phyloP scores from a whole-genome alignment of 2,113 vertebrate species.

The Crotalus tigris region DNA sequence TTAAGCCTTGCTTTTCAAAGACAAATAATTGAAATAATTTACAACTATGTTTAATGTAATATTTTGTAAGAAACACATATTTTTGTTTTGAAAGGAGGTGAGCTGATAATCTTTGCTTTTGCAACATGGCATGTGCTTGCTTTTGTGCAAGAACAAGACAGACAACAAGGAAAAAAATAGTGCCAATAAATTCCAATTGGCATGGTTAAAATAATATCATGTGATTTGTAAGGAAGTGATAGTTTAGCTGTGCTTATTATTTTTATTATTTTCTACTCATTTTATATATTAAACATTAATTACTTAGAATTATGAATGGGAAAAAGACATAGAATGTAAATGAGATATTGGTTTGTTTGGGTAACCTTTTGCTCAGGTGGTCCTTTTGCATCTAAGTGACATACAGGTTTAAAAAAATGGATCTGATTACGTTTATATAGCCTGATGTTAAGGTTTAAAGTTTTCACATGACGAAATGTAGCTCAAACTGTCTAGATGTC shows the following conservation, averaged over 20 bases:
- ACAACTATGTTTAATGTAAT: neutral
- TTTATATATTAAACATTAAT: neutral
- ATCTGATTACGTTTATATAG: neutral
- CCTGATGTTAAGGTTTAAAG: neutral
- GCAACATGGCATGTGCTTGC: neutral
- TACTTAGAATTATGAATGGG: neutral
- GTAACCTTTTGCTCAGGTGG: neutral
- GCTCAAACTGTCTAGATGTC: neutral
- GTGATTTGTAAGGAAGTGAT: neutral
- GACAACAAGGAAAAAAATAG: neutral
- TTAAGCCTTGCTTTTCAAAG: neutral
- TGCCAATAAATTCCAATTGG: neutral
- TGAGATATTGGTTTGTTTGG: neutral
- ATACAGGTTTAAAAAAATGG: neutral
- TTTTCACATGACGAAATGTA: neutral
- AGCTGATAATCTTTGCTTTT: neutral
- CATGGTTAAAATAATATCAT: neutral
- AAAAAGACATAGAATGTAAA: neutral
- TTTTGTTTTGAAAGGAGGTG: neutral
- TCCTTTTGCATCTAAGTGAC: neutral
- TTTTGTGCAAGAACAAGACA: neutral
- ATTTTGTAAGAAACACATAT: neutral
- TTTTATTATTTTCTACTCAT: neutral
- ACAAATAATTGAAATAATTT: neutral
- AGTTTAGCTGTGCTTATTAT: neutral